Percentiles rank a stretch among this genome's conserved stretches.
These are phyloP conservation scores for Enteromius fasciolatus DNA, from an alignment of 2,797 vertebrate species.

Conservation along the genomic window DNA sequence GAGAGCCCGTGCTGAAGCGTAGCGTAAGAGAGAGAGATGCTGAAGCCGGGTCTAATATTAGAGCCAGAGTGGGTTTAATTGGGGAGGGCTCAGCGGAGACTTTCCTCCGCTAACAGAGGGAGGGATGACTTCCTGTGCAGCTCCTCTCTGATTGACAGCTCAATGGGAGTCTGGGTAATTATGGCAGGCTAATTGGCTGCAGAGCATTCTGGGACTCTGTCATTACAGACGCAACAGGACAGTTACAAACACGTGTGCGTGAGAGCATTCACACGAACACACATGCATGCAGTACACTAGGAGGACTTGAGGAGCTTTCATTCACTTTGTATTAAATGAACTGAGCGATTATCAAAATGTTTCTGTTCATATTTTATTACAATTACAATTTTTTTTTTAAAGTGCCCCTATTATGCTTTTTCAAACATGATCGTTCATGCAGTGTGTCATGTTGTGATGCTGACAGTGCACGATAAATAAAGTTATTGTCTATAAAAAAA, in stretches of 20 bases:
- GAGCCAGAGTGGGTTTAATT: slow-evolving; percentile 56
- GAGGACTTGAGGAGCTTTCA: neutral
- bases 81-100: slow-evolving; percentile 53
- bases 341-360: neutral
- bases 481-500: too few relatives aligned
- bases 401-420: too few relatives aligned
- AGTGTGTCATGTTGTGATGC: too few relatives aligned
- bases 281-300: neutral
- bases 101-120: slow-evolving; percentile 60
- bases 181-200: slow-evolving; percentile 79
- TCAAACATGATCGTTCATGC: too few relatives aligned
- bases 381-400: too few relatives aligned
- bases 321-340: neutral
- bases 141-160: slow-evolving; percentile 79
- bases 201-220: slow-evolving; percentile 79
- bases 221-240: slow-evolving; percentile 78
- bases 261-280: neutral
- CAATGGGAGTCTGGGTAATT: slow-evolving; percentile 83
- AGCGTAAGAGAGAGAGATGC: slow-evolving; percentile 27
- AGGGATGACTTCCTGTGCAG: slow-evolving; percentile 76
- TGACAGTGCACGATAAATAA: too few relatives aligned
- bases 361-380: neutral
- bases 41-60: slow-evolving; percentile 52
- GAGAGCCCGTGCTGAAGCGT: slow-evolving; percentile 16
- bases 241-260: slow-evolving; percentile 62